phyloP scores from a whole-genome alignment of 2,888 invertebrate genomes.

The Gnatocerus cornutus region DNA sequence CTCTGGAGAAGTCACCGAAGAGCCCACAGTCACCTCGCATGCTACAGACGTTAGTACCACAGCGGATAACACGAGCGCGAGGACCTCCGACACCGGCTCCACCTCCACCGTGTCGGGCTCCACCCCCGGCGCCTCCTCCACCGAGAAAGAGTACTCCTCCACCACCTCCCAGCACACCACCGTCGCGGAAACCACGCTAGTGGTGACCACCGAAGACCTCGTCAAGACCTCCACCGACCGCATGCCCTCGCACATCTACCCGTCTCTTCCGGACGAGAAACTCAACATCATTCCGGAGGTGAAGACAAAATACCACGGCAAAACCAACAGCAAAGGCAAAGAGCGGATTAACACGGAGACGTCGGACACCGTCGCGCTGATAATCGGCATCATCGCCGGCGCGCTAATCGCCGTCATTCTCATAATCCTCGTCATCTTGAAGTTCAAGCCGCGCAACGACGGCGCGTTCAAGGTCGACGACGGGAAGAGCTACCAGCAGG shows the following conservation, averaged over 20 bases:
- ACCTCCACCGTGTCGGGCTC: not conserved
- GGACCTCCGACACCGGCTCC: slow-evolving; percentile 29
- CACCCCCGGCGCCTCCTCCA: slow-evolving; percentile 19
- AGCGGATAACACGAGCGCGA: slow-evolving; percentile 52
- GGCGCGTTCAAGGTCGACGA: slow-evolving; percentile 96
- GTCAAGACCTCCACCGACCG: slow-evolving; percentile 45
- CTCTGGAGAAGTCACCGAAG: slow-evolving; percentile 80
- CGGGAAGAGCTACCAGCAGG: slow-evolving; percentile 80
- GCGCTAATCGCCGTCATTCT: slow-evolving; percentile 93
- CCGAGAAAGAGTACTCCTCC: slow-evolving; percentile 45
- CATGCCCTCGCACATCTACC: slow-evolving; percentile 37
- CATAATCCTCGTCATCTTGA: slow-evolving; percentile 91
- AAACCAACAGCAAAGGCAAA: slow-evolving; percentile 61
- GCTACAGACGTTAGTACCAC: slow-evolving; percentile 47
- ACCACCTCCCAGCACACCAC: slow-evolving; percentile 46
- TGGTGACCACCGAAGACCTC: slow-evolving; percentile 47
- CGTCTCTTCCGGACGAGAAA: slow-evolving; percentile 12
- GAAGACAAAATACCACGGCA: slow-evolving; percentile 15
- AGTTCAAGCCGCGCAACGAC: slow-evolving; percentile 89
- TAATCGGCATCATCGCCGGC: slow-evolving; percentile 92
- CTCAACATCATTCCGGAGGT: not conserved
- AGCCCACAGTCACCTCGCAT: slow-evolving; percentile 72
- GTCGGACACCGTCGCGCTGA: slow-evolving; percentile 83
- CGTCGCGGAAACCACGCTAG: slow-evolving; percentile 47
- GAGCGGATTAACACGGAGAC: slow-evolving; percentile 79